Conservation (phyloP, 2,888 invertebrate genomes). For the Bombyx huttoni region DNA sequence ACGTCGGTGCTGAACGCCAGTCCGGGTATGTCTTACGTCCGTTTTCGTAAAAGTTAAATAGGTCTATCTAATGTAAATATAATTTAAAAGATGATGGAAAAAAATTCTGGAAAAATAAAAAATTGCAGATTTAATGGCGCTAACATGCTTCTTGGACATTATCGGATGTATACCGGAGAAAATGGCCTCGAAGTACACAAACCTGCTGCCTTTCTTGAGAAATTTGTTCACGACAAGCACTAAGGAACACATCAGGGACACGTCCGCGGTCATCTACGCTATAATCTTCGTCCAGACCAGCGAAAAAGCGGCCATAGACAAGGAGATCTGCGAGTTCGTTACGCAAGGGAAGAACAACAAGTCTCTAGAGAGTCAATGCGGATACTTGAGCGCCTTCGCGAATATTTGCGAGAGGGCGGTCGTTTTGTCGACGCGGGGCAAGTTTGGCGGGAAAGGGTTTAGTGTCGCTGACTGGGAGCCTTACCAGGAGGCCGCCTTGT, state of each 20-base stretch:
- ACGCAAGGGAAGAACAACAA: conserved; percentile 66
- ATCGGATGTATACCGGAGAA: conserved; percentile 85
- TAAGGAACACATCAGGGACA: conserved; percentile 82
- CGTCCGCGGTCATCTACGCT: conserved; percentile 82
- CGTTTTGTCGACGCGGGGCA: conserved; percentile 47
- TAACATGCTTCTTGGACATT: conserved; percentile 86
- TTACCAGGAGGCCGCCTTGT: conserved; percentile 70
- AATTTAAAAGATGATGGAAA: no score
- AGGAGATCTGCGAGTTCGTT: conserved; percentile 66
- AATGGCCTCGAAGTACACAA: conserved; percentile 75
- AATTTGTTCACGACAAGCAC: conserved; percentile 76
- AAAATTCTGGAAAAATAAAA: no score
- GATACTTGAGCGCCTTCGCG: conserved; percentile 80
- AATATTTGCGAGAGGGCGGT: conserved; percentile 80
- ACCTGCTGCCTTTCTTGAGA: conserved; percentile 76
- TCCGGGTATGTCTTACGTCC: conserved; percentile 63
- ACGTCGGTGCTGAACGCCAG: conserved; percentile 76
- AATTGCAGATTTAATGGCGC: conserved; percentile 73
- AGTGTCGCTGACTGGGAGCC: conserved; percentile 68
- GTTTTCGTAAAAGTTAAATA: no score
- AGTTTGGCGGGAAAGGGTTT: conserved; percentile 58
- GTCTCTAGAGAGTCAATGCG: conserved; percentile 83
- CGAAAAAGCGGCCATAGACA: conserved; percentile 61
- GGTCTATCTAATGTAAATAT: no score
- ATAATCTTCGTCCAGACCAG: conserved; percentile 77